Conservation (phyloP, 2,888 invertebrate species). For the Trichacis sp. region DNA sequence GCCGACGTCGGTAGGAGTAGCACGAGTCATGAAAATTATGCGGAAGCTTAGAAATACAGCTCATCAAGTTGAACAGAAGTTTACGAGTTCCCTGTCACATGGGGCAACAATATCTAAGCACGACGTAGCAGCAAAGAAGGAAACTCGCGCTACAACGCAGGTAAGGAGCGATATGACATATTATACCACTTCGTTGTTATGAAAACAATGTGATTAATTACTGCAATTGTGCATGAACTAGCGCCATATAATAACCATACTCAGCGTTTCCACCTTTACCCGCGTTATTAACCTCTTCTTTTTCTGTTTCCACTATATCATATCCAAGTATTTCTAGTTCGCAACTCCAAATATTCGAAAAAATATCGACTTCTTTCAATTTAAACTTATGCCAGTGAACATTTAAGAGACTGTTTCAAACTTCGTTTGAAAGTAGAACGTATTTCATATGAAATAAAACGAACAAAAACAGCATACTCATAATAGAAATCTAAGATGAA, state of each 20-base stretch:
- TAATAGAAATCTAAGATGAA: too few relatives aligned
- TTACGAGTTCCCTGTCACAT: slow-evolving; percentile 47
- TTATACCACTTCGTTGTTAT: slow-evolving; percentile 51
- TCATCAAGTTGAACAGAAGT: slow-evolving; percentile 40
- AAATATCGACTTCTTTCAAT: too few relatives aligned
- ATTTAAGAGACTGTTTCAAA: too few relatives aligned
- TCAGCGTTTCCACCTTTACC: slow-evolving; percentile 15
- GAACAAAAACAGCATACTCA: too few relatives aligned
- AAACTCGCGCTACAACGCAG: slow-evolving; percentile 27
- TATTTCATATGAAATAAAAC: too few relatives aligned
- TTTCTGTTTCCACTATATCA: too few relatives aligned
- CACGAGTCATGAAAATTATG: slow-evolving; percentile 27
- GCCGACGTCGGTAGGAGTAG: slow-evolving; percentile 9
- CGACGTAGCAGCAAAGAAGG: slow-evolving; percentile 31
- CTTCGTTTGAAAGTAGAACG: too few relatives aligned
- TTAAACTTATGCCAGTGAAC: too few relatives aligned
- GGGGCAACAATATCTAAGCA: slow-evolving; percentile 47
- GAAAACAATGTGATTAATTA: slow-evolving; percentile 62
- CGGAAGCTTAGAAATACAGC: slow-evolving; percentile 25
- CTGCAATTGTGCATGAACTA: slow-evolving; percentile 52
- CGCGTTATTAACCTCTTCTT: slow-evolving; percentile 5
- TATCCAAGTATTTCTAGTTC: too few relatives aligned
- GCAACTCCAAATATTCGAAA: too few relatives aligned
- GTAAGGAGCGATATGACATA: slow-evolving; percentile 55
- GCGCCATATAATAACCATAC: slow-evolving; percentile 47